phyloP scores from a whole-genome alignment of 2,797 vertebrate species.

The Lates japonicus region DNA sequence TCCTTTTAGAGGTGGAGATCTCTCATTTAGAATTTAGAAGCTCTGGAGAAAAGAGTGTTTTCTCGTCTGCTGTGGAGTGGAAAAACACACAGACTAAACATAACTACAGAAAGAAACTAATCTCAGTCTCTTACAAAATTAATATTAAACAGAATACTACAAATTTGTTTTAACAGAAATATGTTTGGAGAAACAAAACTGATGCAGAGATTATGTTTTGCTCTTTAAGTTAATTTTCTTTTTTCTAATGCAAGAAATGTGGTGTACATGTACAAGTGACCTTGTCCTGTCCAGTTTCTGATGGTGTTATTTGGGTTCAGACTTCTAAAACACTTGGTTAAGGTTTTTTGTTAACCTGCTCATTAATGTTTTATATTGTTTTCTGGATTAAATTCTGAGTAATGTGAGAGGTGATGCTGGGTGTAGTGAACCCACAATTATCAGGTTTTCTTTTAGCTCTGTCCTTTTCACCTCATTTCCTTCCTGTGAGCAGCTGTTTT shows the following conservation, averaged over 20 bases:
- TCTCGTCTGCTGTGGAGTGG: background rate
- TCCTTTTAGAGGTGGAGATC: background rate
- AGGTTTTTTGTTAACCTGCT: no score
- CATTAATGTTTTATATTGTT: no score
- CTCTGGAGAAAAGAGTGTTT: slow-evolving; percentile 1
- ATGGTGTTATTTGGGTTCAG: background rate
- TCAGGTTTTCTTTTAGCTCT: background rate
- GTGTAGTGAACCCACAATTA: background rate
- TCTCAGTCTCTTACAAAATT: background rate
- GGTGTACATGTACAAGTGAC: no score
- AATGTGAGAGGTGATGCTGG: background rate
- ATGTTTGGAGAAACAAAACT: background rate
- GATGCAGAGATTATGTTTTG: background rate
- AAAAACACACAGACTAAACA: background rate
- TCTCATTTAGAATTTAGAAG: slow-evolving; percentile 33
- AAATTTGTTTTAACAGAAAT: background rate
- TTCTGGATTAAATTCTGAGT: background rate
- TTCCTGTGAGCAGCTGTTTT: background rate
- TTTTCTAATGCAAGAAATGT: background rate
- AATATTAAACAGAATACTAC: background rate
- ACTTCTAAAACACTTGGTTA: no score
- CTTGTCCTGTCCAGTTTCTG: background rate
- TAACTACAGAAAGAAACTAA: slow-evolving; percentile 5
- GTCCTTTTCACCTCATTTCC: background rate
- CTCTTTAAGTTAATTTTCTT: background rate